A percentile compares a stretch with the other conserved stretches of the same genome.
These are phyloP conservation scores for Pygathrix nemaeus DNA, from an alignment of 2,113 vertebrate genomes.

Conservation along the genomic window DNA sequence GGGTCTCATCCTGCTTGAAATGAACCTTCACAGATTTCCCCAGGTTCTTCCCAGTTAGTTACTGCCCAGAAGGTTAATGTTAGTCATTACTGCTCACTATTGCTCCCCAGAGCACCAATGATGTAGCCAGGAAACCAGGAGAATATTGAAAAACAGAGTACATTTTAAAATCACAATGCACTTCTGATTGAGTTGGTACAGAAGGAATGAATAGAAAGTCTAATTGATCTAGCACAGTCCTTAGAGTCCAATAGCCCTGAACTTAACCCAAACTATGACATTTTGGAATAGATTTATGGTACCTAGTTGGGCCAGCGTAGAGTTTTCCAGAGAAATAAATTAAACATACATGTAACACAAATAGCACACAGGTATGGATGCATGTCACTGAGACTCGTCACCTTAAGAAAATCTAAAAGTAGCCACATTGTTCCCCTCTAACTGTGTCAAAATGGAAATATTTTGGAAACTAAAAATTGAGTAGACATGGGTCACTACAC, in stretches of 20 bases:
- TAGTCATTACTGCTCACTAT: background rate
- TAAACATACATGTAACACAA: constrained; percentile 67
- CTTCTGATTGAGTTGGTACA: constrained; percentile 22
- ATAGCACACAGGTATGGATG: constrained; percentile 71
- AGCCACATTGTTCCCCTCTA: constrained; percentile 58
- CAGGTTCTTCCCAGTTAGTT: background rate
- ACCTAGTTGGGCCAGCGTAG: constrained; percentile 69
- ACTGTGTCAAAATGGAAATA: constrained; percentile 41
- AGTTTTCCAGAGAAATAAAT: constrained; percentile 81
- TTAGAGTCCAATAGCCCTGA: constrained; percentile 65
- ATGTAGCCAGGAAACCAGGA: constrained; percentile 20
- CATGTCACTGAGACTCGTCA: constrained; percentile 70
- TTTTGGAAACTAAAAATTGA: constrained; percentile 37
- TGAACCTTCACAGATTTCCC: fast-evolving
- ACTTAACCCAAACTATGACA: constrained; percentile 75
- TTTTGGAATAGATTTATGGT: constrained; percentile 75
- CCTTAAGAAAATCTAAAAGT: constrained; percentile 76
- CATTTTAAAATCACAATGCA: background rate
- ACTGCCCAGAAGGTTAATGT: background rate
- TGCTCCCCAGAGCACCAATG: background rate
- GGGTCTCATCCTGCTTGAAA: background rate
- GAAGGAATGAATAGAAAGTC: constrained; percentile 50
- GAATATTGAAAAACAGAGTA: constrained; percentile 38
- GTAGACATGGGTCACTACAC: background rate
- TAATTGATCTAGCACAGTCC: constrained; percentile 60